Conservation (phyloP, 1,140 invertebrate genomes). For the Drosophila kanapiae region DNA sequence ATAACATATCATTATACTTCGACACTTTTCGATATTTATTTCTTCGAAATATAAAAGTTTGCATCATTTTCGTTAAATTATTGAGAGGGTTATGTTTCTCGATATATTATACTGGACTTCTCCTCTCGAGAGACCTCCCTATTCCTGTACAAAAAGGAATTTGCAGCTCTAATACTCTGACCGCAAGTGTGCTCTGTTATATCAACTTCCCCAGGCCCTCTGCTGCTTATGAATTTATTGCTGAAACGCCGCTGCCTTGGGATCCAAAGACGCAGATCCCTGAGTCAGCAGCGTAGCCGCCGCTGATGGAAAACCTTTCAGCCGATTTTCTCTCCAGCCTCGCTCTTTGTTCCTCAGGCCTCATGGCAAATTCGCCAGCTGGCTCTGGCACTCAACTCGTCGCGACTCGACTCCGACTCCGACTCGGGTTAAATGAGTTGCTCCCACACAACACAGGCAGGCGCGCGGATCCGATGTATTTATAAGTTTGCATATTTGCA, state of each 20-base stretch:
- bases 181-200: constrained; percentile 5
- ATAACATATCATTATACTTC: too few species aligned
- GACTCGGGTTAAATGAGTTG: constrained; percentile 57
- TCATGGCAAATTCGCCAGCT: constrained; percentile 29
- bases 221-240: constrained; percentile 47
- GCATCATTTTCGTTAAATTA: too few species aligned
- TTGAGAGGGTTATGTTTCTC: too few species aligned
- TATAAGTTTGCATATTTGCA: constrained; percentile 55
- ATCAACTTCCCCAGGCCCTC: constrained; percentile 10
- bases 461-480: constrained; percentile 43
- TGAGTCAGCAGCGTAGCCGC: constrained; percentile 34
- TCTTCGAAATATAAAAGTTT: too few species aligned
- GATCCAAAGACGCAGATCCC: constrained; percentile 31
- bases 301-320: constrained; percentile 48
- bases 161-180: constrained; percentile 7
- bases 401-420: constrained; percentile 1
- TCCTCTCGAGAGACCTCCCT: too few species aligned
- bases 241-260: constrained; percentile 10
- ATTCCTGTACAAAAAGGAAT: not conserved
- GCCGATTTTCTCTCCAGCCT: constrained; percentile 37
- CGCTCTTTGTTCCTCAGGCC: constrained; percentile 34
- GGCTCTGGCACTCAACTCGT: constrained; percentile 12
- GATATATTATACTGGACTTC: too few species aligned
- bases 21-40: too few species aligned
- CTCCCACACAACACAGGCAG: constrained; percentile 45